These are phyloP conservation scores for Microtus pennsylvanicus DNA, from an alignment of 2,113 vertebrate genomes.

Conservation along the genomic window DNA sequence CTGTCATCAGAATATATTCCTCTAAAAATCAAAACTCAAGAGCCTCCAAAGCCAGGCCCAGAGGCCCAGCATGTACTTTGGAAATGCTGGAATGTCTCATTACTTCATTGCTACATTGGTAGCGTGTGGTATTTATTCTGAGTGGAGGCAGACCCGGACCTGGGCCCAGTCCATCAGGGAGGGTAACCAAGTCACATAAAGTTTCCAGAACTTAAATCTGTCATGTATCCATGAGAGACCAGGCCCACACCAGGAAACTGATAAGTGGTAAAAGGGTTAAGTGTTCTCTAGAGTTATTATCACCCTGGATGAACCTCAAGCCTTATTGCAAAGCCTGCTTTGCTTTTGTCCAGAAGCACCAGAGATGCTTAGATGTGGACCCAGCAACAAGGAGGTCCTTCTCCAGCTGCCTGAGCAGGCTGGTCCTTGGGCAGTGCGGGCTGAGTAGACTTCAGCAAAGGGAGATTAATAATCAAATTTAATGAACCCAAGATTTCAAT, in stretches of 20 bases:
- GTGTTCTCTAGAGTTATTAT: neutral
- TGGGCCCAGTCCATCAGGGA: neutral
- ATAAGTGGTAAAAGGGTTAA: neutral
- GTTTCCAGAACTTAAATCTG: neutral
- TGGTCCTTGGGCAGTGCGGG: neutral
- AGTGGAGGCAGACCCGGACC: neutral
- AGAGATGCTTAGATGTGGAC: neutral
- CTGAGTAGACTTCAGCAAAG: neutral
- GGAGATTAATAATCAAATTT: neutral
- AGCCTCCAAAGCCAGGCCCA: neutral
- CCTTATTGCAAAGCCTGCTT: neutral
- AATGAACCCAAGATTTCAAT: constrained; percentile 22
- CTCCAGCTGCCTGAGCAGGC: neutral
- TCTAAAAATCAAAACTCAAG: neutral
- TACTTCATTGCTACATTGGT: neutral
- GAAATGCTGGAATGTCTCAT: neutral
- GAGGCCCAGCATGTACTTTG: neutral
- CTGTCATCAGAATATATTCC: neutral
- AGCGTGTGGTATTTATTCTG: neutral
- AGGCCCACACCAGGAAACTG: neutral
- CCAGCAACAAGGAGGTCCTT: neutral
- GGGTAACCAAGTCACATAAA: neutral
- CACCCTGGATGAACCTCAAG: neutral
- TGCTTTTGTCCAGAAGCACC: neutral
- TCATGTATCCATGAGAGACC: neutral